These are phyloP conservation scores for Leptocoma aspasia DNA, from an alignment of 2,113 vertebrate species.

Conservation along the genomic window DNA sequence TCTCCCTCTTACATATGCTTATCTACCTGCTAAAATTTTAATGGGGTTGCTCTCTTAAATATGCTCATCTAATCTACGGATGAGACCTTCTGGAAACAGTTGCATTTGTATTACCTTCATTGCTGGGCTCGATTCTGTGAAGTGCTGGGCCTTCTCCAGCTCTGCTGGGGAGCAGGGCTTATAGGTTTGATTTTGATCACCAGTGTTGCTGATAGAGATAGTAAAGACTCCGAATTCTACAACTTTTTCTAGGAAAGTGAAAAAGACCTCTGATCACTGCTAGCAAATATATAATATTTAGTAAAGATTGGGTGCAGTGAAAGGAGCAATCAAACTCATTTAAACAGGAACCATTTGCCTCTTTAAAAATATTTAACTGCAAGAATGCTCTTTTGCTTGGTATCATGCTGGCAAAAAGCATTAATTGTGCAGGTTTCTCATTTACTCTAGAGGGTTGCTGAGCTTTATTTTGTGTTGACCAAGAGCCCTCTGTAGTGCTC, in stretches of 20 bases:
- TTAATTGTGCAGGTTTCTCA: background rate
- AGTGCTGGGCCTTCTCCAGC: background rate
- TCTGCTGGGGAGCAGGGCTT: background rate
- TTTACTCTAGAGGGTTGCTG: background rate
- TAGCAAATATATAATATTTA: background rate
- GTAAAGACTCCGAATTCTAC: background rate
- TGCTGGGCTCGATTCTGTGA: background rate
- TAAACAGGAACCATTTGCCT: background rate
- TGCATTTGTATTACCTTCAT: background rate
- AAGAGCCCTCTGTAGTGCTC: background rate
- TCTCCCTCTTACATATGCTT: background rate
- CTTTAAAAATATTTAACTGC: background rate
- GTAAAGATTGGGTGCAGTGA: background rate
- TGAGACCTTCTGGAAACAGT: background rate
- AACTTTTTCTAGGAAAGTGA: background rate
- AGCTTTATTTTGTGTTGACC: background rate
- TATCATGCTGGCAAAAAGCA: constrained; percentile 7
- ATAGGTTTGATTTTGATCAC: background rate
- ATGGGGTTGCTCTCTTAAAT: background rate
- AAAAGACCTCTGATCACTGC: background rate
- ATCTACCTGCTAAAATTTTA: constrained; percentile 42
- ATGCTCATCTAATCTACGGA: background rate
- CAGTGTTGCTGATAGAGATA: background rate
- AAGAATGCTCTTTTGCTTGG: background rate
- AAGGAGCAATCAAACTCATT: background rate